Evolutionary conservation across 2,113 vertebrate species (phyloP), one percentile per base, ranked within the genome.

Genomic region (Mola mola): DNA sequence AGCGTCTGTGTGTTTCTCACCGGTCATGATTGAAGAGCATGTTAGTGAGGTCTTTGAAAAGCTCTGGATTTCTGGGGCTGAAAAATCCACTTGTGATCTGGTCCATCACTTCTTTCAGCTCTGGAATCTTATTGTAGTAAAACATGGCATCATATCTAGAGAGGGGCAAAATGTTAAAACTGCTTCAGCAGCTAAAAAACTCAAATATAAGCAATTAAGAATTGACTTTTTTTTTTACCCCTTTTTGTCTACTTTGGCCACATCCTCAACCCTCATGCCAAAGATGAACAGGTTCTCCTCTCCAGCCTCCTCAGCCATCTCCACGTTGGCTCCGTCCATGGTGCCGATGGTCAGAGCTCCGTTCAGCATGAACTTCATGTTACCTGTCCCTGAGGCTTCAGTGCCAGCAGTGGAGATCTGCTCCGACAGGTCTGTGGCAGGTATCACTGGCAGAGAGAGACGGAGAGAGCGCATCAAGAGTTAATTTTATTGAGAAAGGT

Each of bases 281-380:
- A 98, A 99, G 80, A 99, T 99, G 87, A 99, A 99, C 3, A 98
- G 86, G 86, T 98, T 99, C 53, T 97, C 95, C 71, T 96, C 93
- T 6, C 96, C 95, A 0, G 96, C 97, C 79, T 99, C 97, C 79
- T 99, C 96, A 0, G 95, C 97, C 97, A 99, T 99, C 79, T 99
- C 97, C 68, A 99, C 96, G 0, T 98, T 99, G 88, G 97, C 97
- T 1, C 97, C 96, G 6, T 99, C 97, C 96, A 99, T 96, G 60
- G 97, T 99, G 77, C 97, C 97, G 0, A 99, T 97, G 83, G 97
- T 99, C 79, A 99, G 92, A 0, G 97, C 96, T 0, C 97, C 96
- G 0, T 99, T 99, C 78, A 99, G 87, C 97, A 99, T 99, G 91
- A 99, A 99, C 73, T 99, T 99, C 97, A 99, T 99, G 84, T 99